Evolutionary conservation across 2,113 vertebrate genomes (phyloP), one percentile per base, ranked within the genome.

Genomic region (Buteo buteo): DNA sequence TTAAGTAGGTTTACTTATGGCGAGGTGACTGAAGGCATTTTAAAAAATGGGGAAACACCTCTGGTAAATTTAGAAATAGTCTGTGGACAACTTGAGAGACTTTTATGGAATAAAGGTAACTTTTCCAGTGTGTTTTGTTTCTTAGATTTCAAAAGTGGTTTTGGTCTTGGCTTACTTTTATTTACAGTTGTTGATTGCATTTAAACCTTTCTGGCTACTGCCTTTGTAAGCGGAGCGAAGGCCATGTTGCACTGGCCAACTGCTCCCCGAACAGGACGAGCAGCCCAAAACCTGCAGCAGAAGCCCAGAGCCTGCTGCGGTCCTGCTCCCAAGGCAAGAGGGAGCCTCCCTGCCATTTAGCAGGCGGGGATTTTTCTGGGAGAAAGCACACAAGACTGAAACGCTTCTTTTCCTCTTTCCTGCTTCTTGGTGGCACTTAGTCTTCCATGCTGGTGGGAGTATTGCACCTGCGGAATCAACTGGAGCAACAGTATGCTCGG

Each of bases 401-500:
- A 17, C 0, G 8, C 21, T 44, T 50, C 28, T 58, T 16, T 24
- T 52, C 8, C 11, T 65, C 29, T 65, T 32, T 45, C 42, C n/a
- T 73, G 20, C 42, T 45, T 28, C 16, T 25, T 54, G 62, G 61
- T 8, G n/a, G 61, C 8, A 11, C 18, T 65, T 11, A 4, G 2
- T 31, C 29, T 64, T 36, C 42, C 10, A 2, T 6, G 22, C n/a
- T 25, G 55, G 38, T 49, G 13, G 61, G 5, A 40, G 14, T 26
- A 13, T 24, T 24, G 28, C 36, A 65, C 7, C 38, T 66, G 61
- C 0, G 0, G 34, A n/a, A 50, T 38, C 29, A 28, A 16, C 1
- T 7, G 42, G 29, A 82, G 47, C 8, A 17, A 15, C 13, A 12
- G 9, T 25, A 21, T 0, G 1, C 17, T 65, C 2, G 0, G 25